Evolutionary conservation across 2,113 vertebrate genomes (phyloP).

Genomic region (Prolemur simus): DNA sequence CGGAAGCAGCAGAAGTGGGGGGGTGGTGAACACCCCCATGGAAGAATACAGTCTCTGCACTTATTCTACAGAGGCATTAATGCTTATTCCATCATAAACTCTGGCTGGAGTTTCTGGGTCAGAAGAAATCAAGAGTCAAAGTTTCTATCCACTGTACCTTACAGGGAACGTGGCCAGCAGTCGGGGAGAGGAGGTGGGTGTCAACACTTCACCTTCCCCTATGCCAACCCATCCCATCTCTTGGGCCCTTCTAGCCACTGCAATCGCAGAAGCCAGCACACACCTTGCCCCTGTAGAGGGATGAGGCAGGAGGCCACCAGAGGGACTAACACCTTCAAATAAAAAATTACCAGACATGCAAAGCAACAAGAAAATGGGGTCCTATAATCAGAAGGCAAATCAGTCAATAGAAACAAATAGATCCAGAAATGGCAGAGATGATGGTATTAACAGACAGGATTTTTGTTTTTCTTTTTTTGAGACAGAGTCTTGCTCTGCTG

Average conservation of each 20-base stretch:
- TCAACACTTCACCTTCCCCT: neutral
- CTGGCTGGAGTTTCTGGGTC: neutral
- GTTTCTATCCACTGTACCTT: neutral
- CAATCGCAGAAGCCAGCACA: neutral
- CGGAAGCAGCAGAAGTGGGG: neutral
- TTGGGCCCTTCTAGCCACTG: neutral
- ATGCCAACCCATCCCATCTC: neutral
- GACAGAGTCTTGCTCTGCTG: too few species aligned
- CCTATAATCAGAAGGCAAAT: neutral
- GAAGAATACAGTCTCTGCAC: neutral
- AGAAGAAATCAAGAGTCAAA: neutral
- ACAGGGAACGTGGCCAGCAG: neutral
- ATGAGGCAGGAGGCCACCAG: neutral
- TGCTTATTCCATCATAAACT: too few species aligned
- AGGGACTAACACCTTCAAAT: neutral
- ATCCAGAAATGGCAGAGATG: neutral
- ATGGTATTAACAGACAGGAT: neutral
- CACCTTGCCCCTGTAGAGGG: too few species aligned
- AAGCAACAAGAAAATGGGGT: neutral
- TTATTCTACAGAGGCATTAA: neutral
- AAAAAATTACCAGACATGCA: neutral
- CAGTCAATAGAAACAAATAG: neutral
- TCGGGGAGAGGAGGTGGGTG: too few species aligned
- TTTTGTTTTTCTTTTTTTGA: too few species aligned
- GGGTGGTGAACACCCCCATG: accelerated